Conservation (phyloP, 2,113 vertebrate genomes). For the Trochalopteron elliotii region DNA sequence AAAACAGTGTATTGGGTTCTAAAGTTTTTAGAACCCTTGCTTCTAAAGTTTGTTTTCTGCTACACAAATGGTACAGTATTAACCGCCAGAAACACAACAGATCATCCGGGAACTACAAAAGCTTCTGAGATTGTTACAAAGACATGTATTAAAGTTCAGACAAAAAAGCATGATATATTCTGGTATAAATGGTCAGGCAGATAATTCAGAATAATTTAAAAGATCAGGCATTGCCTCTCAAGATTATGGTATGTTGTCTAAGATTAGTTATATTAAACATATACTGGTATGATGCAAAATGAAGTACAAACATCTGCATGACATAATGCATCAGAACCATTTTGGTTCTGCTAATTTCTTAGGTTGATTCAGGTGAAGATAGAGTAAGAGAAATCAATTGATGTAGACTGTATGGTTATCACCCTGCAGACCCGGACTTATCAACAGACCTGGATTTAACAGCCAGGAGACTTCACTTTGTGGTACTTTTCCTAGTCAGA, state of each 20-base stretch:
- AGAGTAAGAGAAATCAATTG: neutral
- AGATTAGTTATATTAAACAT: neutral
- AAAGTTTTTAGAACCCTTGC: neutral
- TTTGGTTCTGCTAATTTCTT: neutral
- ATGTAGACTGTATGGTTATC: neutral
- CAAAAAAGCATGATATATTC: neutral
- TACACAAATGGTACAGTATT: neutral
- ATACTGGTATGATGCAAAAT: neutral
- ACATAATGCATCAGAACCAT: neutral
- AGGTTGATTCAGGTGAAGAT: neutral
- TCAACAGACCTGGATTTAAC: neutral
- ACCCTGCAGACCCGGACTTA: rapidly evolving
- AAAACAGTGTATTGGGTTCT: neutral
- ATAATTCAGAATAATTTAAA: neutral
- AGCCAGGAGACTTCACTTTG: neutral
- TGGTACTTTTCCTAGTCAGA: neutral
- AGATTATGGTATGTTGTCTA: neutral
- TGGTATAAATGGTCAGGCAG: neutral
- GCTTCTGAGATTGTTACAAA: neutral
- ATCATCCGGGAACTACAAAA: neutral
- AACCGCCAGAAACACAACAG: neutral
- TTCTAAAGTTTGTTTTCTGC: neutral
- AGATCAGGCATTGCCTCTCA: neutral
- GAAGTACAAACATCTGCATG: neutral
- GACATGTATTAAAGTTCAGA: neutral